Conservation (phyloP, 2,888 invertebrate genomes). For the Lomographa bimaculata region DNA sequence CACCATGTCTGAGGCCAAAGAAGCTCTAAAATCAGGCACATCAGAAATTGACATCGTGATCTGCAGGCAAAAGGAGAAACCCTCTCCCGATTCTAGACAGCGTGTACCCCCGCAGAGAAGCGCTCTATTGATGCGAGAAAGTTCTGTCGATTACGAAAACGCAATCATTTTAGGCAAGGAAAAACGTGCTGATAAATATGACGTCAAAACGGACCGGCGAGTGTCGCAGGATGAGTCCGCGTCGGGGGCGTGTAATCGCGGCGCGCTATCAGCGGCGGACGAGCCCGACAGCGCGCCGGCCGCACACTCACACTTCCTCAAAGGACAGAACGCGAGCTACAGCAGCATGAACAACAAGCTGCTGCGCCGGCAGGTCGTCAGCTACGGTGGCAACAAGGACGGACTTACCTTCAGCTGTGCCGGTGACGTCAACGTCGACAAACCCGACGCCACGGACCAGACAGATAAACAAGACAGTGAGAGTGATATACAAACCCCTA, state of each 20-base stretch:
- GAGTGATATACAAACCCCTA: constrained; percentile 67
- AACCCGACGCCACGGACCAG: constrained; percentile 59
- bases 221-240: constrained; percentile 73
- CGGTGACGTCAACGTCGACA: constrained; percentile 68
- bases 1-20: constrained; percentile 86
- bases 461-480: constrained; percentile 64
- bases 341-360: constrained; percentile 85
- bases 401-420: constrained; percentile 70
- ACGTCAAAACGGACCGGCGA: constrained; percentile 88
- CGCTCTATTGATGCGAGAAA: constrained; percentile 82
- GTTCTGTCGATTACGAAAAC: constrained; percentile 88
- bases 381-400: constrained; percentile 80
- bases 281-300: constrained; percentile 64
- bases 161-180: constrained; percentile 80
- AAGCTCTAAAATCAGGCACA: constrained; percentile 85
- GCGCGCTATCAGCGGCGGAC: constrained; percentile 73
- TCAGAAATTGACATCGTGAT: constrained; percentile 87
- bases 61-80: constrained; percentile 75
- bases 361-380: constrained; percentile 81
- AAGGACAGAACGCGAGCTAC: constrained; percentile 83
- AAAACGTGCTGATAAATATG: constrained; percentile 72
- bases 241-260: constrained; percentile 63
- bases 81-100: constrained; percentile 44
- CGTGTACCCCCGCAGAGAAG: constrained; percentile 52
- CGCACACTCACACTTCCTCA: constrained; percentile 84